A percentile compares a stretch with the other conserved stretches of the same genome.
phyloP scores from a whole-genome alignment of 2,888 invertebrate genomes.

The Troides aeacus region DNA sequence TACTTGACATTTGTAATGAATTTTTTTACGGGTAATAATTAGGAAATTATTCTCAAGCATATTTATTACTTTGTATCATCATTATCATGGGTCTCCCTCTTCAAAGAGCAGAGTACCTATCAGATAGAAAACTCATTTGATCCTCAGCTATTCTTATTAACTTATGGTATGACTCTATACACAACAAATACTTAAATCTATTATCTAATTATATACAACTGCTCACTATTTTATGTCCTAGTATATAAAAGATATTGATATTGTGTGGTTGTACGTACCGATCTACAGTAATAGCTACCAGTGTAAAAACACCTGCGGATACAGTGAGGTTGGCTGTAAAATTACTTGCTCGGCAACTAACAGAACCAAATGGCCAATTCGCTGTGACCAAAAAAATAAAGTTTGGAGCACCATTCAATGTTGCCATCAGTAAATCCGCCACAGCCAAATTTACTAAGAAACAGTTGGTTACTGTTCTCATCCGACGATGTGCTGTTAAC shows the following conservation, averaged over 20 bases:
- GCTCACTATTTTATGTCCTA: no score
- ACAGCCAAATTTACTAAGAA: conserved; percentile 93
- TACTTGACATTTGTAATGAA: no score
- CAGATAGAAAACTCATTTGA: no score
- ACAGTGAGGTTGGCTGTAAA: conserved; percentile 95
- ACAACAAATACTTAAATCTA: no score
- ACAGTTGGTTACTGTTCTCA: conserved; percentile 95
- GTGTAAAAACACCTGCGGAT: conserved; percentile 93
- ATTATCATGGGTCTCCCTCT: no score
- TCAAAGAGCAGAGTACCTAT: no score
- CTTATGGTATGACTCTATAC: no score
- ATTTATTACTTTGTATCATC: no score
- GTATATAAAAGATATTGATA: neutral
- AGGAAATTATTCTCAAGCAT: no score
- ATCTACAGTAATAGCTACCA: conserved; percentile 95
- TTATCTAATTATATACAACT: no score
- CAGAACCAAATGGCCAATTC: conserved; percentile 92
- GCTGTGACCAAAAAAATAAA: conserved; percentile 92
- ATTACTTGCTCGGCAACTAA: conserved; percentile 92
- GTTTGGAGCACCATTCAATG: conserved; percentile 92
- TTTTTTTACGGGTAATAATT: no score
- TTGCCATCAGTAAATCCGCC: conserved; percentile 91
- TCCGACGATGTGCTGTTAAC: conserved; percentile 86
- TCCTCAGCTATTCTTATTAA: no score
- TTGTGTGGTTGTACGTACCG: conserved; percentile 80